These are phyloP conservation scores for Drosophila buzzatii DNA, from an alignment of 2,888 invertebrate species.

Conservation along the genomic window DNA sequence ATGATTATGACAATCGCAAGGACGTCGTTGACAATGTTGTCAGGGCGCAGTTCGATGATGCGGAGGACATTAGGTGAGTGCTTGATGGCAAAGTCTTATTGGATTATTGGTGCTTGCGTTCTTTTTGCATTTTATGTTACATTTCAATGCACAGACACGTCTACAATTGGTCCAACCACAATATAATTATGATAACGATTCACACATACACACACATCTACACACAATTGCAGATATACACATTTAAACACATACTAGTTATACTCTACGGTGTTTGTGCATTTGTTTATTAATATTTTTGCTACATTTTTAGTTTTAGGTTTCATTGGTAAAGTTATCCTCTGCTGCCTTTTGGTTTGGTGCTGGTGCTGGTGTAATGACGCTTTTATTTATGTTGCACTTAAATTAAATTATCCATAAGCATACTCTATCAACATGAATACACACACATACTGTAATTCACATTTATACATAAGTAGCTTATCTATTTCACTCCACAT, in stretches of 20 bases:
- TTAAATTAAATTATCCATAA: constrained; percentile 38
- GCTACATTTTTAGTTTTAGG: constrained; percentile 41
- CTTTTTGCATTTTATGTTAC: constrained; percentile 68
- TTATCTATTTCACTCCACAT: constrained; percentile 46
- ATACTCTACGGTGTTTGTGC: constrained; percentile 62
- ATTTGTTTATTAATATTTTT: constrained; percentile 49
- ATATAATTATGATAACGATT: constrained; percentile 54
- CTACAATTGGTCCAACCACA: constrained; percentile 49
- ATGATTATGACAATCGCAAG: constrained; percentile 45
- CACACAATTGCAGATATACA: constrained; percentile 3
- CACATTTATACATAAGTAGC: constrained; percentile 26
- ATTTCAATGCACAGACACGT: constrained; percentile 76
- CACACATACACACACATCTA: constrained; percentile 26
- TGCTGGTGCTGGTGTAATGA: constrained; percentile 65
- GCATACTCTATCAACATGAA: constrained; percentile 2
- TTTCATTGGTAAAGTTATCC: constrained; percentile 60
- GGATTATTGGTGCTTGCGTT: constrained; percentile 61
- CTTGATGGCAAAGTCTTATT: constrained; percentile 44
- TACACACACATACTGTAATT: constrained; percentile 17
- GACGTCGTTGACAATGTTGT: constrained; percentile 73
- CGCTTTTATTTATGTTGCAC: constrained; percentile 65
- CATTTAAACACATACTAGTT: constrained; percentile 20
- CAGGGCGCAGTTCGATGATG: constrained; percentile 70
- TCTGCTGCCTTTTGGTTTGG: constrained; percentile 71
- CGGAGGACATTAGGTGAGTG: constrained; percentile 83